Evolutionary conservation across 2,113 vertebrate species (phyloP), one percentile per base, ranked within the genome.

Genomic region (Ophiodon elongatus): DNA sequence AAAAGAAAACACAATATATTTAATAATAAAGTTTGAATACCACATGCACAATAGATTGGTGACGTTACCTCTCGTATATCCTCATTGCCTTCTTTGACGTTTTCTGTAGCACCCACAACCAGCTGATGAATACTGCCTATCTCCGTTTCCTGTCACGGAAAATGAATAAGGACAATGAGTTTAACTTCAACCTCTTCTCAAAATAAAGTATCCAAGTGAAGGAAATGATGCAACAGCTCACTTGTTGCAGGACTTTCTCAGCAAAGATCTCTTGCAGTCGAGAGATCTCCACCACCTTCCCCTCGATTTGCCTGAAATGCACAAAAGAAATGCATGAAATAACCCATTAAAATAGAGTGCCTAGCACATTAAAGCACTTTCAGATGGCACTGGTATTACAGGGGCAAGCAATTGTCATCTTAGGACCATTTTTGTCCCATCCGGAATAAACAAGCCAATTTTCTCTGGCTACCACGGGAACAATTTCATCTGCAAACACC

Each of bases 81-180:
- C 88, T 99, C 98, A 0, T 99, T 99, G 79, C 98, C 98, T 92
- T 99, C 98, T 94, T 99, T 99, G 85, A 99, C 98, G 4, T 99
- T 98, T 89, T 99, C 98, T 0, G 98, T 99, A 11, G 98, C 96
- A 21, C 98, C 98, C 1, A 99, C 98, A 0, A 99, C 98, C 27
- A 99, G 87, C 69, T 99, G 97, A 90, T 99, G 98, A 71, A 99
- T 98, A 76, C 77, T 97, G 87, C 98, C 98, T 27, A 99, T 99
- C 75, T 99, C 98, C 0, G 96, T 94, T 91, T 99, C 98, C 98
- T 99, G 90, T 62, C 85, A 79, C 21, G 37, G 43, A 79, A 45
- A 62, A 27, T 4, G 29, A 84, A 11, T 78, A n/a, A 0, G 35
- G 11, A 19, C 1, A 21, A 66, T 31, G 9, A 3, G 43, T 33